Conservation (phyloP, 1,140 invertebrate species). For the Trichomalopsis sarcophagae region DNA sequence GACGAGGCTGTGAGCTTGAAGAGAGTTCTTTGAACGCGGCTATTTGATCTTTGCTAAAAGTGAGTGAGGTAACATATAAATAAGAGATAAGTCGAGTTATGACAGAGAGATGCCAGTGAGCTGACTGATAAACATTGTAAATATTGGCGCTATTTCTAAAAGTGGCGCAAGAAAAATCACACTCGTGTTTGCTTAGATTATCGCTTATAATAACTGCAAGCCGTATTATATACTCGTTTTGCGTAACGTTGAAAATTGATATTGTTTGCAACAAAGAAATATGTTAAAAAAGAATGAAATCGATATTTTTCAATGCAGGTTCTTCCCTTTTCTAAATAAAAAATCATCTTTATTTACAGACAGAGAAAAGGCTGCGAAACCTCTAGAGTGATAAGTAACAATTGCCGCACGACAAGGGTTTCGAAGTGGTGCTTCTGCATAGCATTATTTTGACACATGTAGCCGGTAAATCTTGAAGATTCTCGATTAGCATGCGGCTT, state of each 20-base stretch:
- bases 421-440: not conserved
- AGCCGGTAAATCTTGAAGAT: not conserved
- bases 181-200: not conserved
- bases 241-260: too few species aligned
- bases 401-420: not conserved
- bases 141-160: not conserved
- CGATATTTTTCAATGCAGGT: too few species aligned
- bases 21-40: too few species aligned
- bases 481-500: not conserved
- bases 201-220: not conserved
- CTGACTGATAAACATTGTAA: not conserved
- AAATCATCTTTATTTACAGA: not conserved
- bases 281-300: too few species aligned
- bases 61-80: not conserved
- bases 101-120: not conserved
- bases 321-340: too few species aligned
- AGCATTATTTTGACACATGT: conserved; percentile 12
- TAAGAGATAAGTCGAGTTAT: not conserved
- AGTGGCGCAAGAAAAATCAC: not conserved
- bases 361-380: not conserved
- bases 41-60: not conserved
- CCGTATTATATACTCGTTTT: not conserved
- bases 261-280: too few species aligned
- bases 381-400: not conserved
- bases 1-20: too few species aligned